Evolutionary conservation across 2,113 vertebrate species (phyloP).

Genomic region (Leiothrix lutea): DNA sequence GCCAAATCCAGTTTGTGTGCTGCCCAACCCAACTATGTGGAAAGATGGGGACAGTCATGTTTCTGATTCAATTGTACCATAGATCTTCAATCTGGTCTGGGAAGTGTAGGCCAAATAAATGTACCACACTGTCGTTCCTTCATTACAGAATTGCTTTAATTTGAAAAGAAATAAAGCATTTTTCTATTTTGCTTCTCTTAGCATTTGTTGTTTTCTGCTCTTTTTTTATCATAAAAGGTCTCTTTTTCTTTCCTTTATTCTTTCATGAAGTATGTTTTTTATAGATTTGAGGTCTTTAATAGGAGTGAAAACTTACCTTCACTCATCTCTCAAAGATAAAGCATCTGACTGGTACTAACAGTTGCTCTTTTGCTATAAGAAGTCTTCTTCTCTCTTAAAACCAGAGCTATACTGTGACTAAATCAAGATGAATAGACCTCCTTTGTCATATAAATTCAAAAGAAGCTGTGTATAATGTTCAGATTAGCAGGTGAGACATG

Average conservation of each 20-base stretch:
- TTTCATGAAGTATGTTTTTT: background rate
- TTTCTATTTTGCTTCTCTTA: background rate
- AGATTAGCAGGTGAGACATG: background rate
- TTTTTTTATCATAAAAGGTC: background rate
- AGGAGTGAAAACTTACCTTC: background rate
- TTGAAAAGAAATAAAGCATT: background rate
- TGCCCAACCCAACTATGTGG: fast-evolving
- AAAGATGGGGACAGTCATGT: background rate
- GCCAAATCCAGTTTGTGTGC: background rate
- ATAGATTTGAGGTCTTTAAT: background rate
- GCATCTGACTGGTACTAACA: background rate
- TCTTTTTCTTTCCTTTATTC: background rate
- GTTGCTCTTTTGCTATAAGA: background rate
- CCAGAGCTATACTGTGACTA: background rate
- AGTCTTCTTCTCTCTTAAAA: background rate
- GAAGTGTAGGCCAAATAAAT: background rate
- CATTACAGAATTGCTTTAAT: background rate
- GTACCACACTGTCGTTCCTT: background rate
- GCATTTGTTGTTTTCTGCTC: background rate
- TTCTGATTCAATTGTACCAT: background rate
- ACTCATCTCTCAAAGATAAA: background rate
- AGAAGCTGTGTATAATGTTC: background rate
- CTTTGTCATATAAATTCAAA: background rate
- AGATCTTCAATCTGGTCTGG: background rate
- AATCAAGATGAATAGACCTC: background rate